Evolutionary conservation across 2,797 vertebrate genomes (phyloP).

Genomic region (Bradypus variegatus): DNA sequence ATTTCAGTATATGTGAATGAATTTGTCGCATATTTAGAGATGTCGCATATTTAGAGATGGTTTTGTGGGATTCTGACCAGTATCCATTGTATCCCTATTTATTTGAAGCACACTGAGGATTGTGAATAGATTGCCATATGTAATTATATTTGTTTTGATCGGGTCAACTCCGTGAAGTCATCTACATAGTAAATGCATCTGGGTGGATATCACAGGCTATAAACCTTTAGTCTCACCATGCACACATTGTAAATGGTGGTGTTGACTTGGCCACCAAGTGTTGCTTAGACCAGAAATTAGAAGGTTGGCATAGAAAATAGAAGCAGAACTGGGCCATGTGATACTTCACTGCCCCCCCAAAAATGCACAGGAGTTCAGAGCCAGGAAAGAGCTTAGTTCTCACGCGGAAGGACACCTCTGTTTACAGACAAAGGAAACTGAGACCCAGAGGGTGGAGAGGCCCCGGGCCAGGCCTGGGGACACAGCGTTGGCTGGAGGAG

Average conservation of each 20-base stretch:
- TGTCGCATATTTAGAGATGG: background rate
- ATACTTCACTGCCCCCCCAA: background rate
- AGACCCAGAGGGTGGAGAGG: background rate
- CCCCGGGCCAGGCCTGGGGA: background rate
- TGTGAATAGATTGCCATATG: background rate
- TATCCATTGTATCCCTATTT: background rate
- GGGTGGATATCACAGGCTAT: background rate
- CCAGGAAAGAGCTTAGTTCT: background rate
- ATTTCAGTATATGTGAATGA: background rate
- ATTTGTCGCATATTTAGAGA: background rate
- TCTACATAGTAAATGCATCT: background rate
- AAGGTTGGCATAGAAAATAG: background rate
- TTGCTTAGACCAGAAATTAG: background rate
- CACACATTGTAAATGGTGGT: background rate
- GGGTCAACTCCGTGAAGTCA: background rate
- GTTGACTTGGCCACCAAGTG: background rate
- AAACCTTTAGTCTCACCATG: background rate
- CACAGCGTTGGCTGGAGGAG: accelerated
- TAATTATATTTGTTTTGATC: background rate
- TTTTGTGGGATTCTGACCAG: background rate
- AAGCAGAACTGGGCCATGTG: background rate
- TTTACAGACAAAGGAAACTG: background rate
- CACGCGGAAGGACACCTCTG: background rate
- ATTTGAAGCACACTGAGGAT: constrained; percentile 13
- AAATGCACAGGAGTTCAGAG: background rate